These are phyloP conservation scores for Parazoanthus atlanticus DNA, from an alignment of 92 coral and sea anemone species.

Conservation along the genomic window DNA sequence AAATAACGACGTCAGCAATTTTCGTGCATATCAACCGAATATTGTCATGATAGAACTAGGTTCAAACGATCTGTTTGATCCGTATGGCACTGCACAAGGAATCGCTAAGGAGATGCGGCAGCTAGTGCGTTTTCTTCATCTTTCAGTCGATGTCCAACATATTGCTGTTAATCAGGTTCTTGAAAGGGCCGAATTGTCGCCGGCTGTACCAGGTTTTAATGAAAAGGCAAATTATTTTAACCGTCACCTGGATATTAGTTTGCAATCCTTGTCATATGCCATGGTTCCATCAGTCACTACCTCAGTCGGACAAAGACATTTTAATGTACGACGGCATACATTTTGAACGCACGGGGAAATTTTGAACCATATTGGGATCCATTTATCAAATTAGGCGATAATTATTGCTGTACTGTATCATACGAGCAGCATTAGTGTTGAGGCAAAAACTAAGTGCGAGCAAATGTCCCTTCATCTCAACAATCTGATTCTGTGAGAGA, in stretches of 20 bases:
- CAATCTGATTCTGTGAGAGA: too few species aligned
- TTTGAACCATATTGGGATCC: too few species aligned
- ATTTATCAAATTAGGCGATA: too few species aligned
- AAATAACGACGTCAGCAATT: background rate
- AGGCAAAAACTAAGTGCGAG: too few species aligned
- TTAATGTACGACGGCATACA: background rate
- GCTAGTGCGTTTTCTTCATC: background rate
- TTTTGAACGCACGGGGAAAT: background rate
- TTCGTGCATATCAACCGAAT: background rate
- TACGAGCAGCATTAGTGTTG: too few species aligned
- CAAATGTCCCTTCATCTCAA: too few species aligned
- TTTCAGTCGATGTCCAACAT: background rate
- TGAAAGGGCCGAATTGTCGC: background rate
- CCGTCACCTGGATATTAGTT: background rate
- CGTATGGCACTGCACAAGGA: background rate
- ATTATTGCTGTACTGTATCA: too few species aligned
- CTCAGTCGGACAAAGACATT: background rate
- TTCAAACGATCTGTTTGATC: background rate
- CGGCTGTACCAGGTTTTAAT: constrained; percentile 8
- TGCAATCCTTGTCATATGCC: too few species aligned
- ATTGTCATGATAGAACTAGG: background rate
- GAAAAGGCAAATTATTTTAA: background rate
- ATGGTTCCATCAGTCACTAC: background rate
- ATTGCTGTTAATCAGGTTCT: background rate
- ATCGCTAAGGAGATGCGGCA: too few species aligned